Evolutionary conservation across 2,113 vertebrate genomes (phyloP), one percentile per base, ranked within the genome.

Genomic region (Crotalus horridus): DNA sequence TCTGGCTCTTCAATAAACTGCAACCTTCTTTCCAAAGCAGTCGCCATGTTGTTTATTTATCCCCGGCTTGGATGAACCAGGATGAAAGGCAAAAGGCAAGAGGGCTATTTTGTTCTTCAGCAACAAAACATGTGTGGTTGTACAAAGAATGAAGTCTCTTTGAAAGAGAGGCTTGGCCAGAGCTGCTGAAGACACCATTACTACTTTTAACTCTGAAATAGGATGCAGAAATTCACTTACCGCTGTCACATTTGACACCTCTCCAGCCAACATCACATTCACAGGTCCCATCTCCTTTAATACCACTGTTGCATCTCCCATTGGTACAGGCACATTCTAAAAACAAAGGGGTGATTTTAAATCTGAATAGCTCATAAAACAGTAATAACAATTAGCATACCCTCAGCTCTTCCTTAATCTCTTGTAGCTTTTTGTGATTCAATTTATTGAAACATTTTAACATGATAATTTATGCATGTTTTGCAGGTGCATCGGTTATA

Each of bases 201-300:
- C 11, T 91, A 9, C 2, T 26, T 8, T 53, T 20, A 64, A 59
- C 6, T 53, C 87, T 55, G 59, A 6, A 69, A 64, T 9, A 11
- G 55, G 0, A 0, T 4, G 87, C 55, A 0, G 10, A 26, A 0
- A 10, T 74, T 0, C 6, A 87, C 98, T 91, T 97, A 99, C 99
- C 97, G 0, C 91, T 95, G 0, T 98, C 97, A 4, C 99, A 99
- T 0, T 2, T 94, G 59, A 99, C 93, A 2, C 99, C 99, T 94
- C 98, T 98, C 99, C 99, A 99, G 89, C 98, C 98, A 6, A 97
- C 29, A 0, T 99, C 97, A 89, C 99, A 99, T 29, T 98, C 97
- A 1, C 99, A 99, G 89, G 98, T 97, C 23, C 99, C 99, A 0
- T 99, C 99, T 0, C 99, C 99, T 0, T 93, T 12, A 0, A 95